phyloP scores from a whole-genome alignment of 2,888 invertebrate species.

The Pimpla rufipes region DNA sequence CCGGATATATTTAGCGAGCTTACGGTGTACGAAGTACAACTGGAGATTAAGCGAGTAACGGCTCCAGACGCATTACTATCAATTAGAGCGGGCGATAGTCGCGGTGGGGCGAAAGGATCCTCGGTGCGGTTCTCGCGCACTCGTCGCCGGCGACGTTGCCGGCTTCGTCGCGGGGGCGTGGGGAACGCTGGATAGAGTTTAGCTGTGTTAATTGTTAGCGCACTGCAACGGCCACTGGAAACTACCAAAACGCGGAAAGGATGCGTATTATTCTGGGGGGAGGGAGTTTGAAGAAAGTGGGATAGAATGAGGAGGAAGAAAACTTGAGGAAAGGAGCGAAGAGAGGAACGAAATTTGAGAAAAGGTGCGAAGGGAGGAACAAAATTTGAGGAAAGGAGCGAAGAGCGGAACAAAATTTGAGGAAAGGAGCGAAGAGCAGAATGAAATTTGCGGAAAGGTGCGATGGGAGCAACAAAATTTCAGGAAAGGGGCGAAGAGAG shows the following conservation, averaged over 20 bases:
- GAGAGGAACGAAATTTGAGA: background rate
- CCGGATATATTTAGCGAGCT: slow-evolving; percentile 44
- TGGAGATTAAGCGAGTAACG: slow-evolving; percentile 70
- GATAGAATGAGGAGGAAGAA: background rate
- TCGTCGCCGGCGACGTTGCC: slow-evolving; percentile 45
- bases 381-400: slow-evolving; percentile 1
- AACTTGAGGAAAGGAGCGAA: background rate
- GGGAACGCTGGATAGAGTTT: slow-evolving; percentile 32
- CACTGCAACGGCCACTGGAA: slow-evolving; percentile 27
- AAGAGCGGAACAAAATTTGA: background rate
- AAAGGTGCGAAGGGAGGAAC: background rate
- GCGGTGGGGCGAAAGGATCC: slow-evolving; percentile 50
- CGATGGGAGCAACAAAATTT: background rate
- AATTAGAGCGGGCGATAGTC: slow-evolving; percentile 74
- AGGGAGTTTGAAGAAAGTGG: background rate
- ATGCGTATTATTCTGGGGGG: background rate
- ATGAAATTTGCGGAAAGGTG: background rate
- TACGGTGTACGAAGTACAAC: slow-evolving; percentile 59
- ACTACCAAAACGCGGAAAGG: background rate
- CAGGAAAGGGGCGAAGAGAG: background rate
- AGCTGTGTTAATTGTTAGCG: slow-evolving; percentile 54
- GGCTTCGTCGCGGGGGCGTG: slow-evolving; percentile 8
- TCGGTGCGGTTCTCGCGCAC: slow-evolving; percentile 53
- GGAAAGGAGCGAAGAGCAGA: background rate
- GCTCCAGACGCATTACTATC: slow-evolving; percentile 78